These are phyloP conservation scores for Arizona elegans DNA, from an alignment of 2,113 vertebrate genomes.

Conservation along the genomic window DNA sequence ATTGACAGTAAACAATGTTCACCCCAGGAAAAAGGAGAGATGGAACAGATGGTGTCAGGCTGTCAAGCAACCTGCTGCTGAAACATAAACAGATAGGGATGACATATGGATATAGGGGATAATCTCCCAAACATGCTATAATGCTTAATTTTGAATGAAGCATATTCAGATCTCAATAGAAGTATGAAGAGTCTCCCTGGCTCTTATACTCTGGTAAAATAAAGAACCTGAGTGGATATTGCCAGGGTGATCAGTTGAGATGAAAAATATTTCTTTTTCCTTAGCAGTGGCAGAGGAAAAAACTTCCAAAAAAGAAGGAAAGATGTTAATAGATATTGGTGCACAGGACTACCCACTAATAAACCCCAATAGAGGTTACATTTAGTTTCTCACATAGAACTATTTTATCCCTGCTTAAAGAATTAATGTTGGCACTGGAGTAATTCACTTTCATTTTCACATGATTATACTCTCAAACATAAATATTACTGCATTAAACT, in stretches of 20 bases:
- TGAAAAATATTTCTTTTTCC: not conserved
- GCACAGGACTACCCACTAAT: not conserved
- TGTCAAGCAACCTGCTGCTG: constrained; percentile 55
- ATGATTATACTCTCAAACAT: not conserved
- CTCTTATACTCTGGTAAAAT: not conserved
- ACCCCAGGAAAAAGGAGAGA: constrained; percentile 62
- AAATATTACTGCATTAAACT: not conserved
- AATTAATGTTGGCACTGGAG: not conserved
- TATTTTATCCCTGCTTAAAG: not conserved
- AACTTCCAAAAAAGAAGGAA: not conserved
- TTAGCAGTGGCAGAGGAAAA: not conserved
- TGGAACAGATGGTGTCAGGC: constrained; percentile 63
- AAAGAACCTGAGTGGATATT: not conserved
- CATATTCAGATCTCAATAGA: not conserved
- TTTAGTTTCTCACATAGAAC: not conserved
- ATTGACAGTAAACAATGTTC: constrained; percentile 60
- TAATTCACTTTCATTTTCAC: not conserved
- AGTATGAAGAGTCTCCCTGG: not conserved
- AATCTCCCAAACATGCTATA: accelerated
- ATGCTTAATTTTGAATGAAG: not conserved
- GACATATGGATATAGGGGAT: constrained; percentile 15
- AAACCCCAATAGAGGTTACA: not conserved
- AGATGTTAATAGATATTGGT: not conserved
- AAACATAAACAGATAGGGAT: constrained; percentile 33
- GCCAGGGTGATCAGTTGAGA: not conserved